Evolutionary conservation across 2,888 invertebrate species (phyloP).

Genomic region (Macrophya alboannulata): DNA sequence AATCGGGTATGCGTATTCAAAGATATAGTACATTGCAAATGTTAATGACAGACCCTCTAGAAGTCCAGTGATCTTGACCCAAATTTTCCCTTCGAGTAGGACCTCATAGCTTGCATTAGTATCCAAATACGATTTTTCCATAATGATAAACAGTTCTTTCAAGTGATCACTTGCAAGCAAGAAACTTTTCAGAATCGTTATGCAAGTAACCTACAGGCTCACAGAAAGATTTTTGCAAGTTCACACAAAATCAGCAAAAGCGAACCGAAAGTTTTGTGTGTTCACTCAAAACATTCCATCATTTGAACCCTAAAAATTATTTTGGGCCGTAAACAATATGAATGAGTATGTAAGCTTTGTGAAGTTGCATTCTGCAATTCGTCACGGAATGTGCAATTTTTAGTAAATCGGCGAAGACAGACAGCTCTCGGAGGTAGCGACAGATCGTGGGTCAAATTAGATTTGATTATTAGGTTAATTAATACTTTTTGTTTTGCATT

Average conservation of each 20-base stretch:
- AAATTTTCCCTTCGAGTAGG: constrained; percentile 27
- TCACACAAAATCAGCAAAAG: neutral
- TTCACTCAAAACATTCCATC: neutral
- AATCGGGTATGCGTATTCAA: constrained; percentile 51
- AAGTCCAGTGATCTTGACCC: constrained; percentile 26
- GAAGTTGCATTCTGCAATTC: no score
- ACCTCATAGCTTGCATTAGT: constrained; percentile 46
- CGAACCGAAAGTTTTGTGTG: neutral
- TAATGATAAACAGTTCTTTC: constrained; percentile 20
- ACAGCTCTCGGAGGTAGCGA: no score
- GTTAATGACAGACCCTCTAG: constrained; percentile 51
- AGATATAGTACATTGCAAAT: constrained; percentile 54
- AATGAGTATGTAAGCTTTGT: neutral
- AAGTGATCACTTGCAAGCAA: neutral
- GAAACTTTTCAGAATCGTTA: neutral
- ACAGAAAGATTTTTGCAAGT: neutral
- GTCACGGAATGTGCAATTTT: no score
- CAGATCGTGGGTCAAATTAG: no score
- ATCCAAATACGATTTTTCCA: constrained; percentile 35
- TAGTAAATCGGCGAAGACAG: no score
- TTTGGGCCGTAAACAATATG: neutral
- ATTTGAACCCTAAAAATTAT: neutral
- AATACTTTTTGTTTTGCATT: no score
- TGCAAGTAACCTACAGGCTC: neutral
- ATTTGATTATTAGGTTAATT: no score